Evolutionary conservation across 2,888 invertebrate genomes (phyloP).

Genomic region (Acanthosepion lycidas): DNA sequence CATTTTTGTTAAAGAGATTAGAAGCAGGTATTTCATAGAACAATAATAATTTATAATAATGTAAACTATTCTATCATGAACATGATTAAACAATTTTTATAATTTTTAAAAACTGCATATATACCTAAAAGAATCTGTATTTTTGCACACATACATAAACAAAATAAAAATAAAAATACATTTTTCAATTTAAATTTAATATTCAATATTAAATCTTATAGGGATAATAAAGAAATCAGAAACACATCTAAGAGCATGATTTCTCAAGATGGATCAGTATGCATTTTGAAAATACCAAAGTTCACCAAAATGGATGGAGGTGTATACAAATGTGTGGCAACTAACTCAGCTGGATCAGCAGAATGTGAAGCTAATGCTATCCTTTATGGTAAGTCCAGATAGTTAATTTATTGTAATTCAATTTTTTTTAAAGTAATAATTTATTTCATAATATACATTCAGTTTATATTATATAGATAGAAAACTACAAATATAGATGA

Average conservation of each 20-base stretch:
- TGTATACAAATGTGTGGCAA: constrained; percentile 94
- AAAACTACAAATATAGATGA: not conserved
- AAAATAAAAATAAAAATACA: not conserved
- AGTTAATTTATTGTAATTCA: not conserved
- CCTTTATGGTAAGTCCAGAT: constrained; percentile 5
- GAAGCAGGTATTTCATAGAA: too few species aligned
- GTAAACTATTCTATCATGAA: too few species aligned
- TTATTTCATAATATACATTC: not conserved
- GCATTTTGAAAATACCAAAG: constrained; percentile 66
- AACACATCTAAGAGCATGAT: constrained; percentile 84
- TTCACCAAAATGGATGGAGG: constrained; percentile 77
- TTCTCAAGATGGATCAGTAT: constrained; percentile 79
- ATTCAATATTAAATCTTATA: constrained; percentile 48
- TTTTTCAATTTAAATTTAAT: not conserved
- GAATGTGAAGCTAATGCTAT: constrained; percentile 78
- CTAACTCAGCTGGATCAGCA: constrained; percentile 92
- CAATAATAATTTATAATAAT: too few species aligned
- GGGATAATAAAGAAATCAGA: constrained; percentile 55
- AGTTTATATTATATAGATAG: not conserved
- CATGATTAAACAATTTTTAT: too few species aligned
- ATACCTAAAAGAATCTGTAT: too few species aligned
- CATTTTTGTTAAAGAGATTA: too few species aligned
- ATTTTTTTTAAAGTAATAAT: not conserved
- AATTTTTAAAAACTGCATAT: too few species aligned
- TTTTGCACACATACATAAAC: too few species aligned